These are phyloP conservation scores for Pelobates fuscus DNA, from an alignment of 2,113 vertebrate genomes.

Conservation along the genomic window DNA sequence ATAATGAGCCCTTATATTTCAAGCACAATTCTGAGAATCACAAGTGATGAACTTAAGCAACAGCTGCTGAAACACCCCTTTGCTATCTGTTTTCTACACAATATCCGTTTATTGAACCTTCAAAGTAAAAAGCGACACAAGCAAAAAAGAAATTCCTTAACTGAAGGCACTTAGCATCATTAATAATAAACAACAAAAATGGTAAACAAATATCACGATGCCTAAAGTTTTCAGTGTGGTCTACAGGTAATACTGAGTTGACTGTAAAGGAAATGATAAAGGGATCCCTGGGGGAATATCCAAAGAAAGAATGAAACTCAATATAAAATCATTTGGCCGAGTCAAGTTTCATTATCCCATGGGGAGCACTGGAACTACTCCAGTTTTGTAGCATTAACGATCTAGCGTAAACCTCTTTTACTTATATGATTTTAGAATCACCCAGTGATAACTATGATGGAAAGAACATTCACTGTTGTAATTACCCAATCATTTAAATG, in stretches of 20 bases:
- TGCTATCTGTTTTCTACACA: neutral
- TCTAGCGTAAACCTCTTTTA: slow-evolving; percentile 11
- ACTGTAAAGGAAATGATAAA: slow-evolving; percentile 42
- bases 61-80: too few relatives aligned
- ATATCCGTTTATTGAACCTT: slow-evolving; percentile 17
- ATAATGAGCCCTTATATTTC: too few relatives aligned
- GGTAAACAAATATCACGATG: slow-evolving; percentile 4
- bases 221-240: slow-evolving; percentile 34
- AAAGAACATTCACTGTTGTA: slow-evolving; percentile 34
- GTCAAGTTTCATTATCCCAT: slow-evolving; percentile 47
- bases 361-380: slow-evolving; percentile 34
- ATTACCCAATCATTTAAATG: slow-evolving; percentile 40
- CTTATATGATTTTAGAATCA: slow-evolving; percentile 41
- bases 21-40: too few relatives aligned
- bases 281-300: slow-evolving; percentile 34
- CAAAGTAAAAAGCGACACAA: slow-evolving; percentile 18
- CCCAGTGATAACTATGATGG: slow-evolving; percentile 27
- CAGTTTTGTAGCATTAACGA: slow-evolving; percentile 38
- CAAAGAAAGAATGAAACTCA: slow-evolving; percentile 39
- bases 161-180: slow-evolving; percentile 39
- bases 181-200: slow-evolving; percentile 16
- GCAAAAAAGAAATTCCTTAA: slow-evolving; percentile 26
- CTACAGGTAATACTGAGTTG: slow-evolving; percentile 28
- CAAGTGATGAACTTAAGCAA: too few relatives aligned
- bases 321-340: slow-evolving; percentile 48